Base-by-base conservation (phyloP, 2,888 invertebrate species). In the Fragum whitleyi region DNA sequence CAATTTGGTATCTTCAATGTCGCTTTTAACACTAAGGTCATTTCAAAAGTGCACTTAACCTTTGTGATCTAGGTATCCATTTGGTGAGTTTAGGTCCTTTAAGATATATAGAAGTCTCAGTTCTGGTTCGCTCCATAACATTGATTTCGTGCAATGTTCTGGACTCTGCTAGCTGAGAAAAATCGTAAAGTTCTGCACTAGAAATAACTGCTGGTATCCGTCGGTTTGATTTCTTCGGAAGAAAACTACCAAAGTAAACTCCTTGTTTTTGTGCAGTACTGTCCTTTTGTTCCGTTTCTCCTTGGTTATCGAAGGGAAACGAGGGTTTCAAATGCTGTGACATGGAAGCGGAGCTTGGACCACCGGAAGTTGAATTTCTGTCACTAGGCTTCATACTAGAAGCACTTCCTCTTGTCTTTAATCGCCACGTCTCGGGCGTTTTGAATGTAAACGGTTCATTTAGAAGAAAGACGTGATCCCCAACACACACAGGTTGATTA, bases 141-240 rank as follows among this genome's bases (percentile, higher is more conserved):
- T 68, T 83, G 14, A 57, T 32, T 26, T 77, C 77, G n/a, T 71
- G 21, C 14, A 61, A 68, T 14, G 59, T 32, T 55, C 73, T 55
- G 2, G 62, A 47, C 47, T 83, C 72, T 1, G 68, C 72, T 2
- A 80, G 51, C 55, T 80, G 74, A 32, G 83, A 80, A 62, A 83
- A 80, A 62, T 83, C 83, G 65, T 77, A 83, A 1, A 83, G 11
- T 51, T 80, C 83, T 0, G 83, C 83, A 62, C 77, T 83, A 9
- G 80, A 72, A 7, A 83, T 77, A 39, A 62, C 55, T 1, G 73
- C 78, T 21, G 79, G 80, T 14, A 67, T 67, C 29, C 79, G 28
- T 21, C 36, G 71, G n/a, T 39, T 55, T 23, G 71, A 68, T 36
- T 72, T 78, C 26, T 72, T 68, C 14, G 73, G 53, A 14, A 72